phyloP scores from a whole-genome alignment of 2,113 vertebrate species.

The Nerophis lumbriciformis region DNA sequence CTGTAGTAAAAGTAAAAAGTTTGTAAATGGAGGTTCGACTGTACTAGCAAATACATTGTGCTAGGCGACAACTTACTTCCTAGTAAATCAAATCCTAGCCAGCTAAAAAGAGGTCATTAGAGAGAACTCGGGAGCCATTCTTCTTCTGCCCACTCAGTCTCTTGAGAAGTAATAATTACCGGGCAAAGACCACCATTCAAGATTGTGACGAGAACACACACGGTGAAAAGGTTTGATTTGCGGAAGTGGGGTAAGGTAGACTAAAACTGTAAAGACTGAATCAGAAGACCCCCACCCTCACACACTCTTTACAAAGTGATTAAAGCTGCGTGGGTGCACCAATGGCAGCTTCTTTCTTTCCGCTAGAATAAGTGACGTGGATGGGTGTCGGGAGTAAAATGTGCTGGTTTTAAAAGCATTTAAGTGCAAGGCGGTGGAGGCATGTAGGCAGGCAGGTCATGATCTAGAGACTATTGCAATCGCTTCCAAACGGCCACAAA shows the following conservation, averaged over 20 bases:
- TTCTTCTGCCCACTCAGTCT: too few relatives aligned
- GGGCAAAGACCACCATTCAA: constrained; percentile 2
- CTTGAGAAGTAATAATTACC: not conserved
- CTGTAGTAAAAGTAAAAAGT: too few relatives aligned
- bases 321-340: constrained; percentile 30
- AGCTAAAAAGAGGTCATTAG: too few relatives aligned
- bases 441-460: constrained; percentile 17
- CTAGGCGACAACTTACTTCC: too few relatives aligned
- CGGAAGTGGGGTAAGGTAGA: constrained; percentile 11
- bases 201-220: too few relatives aligned
- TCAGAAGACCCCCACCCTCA: constrained; percentile 1
- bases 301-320: constrained; percentile 22
- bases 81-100: too few relatives aligned
- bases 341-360: constrained; percentile 27
- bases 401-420: constrained; percentile 8
- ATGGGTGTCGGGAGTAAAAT: constrained; percentile 16
- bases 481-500: constrained; percentile 4
- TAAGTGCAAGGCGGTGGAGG: constrained; percentile 11
- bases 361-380: constrained; percentile 22
- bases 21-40: too few relatives aligned
- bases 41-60: too few relatives aligned
- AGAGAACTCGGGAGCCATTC: too few relatives aligned
- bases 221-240: too few relatives aligned
- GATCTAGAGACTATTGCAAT: not conserved
- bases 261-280: constrained; percentile 8